These are phyloP conservation scores for Haliclona indistincta DNA, from an alignment of 37 sponge, comb jelly and placozoan genomes.

Conservation along the genomic window DNA sequence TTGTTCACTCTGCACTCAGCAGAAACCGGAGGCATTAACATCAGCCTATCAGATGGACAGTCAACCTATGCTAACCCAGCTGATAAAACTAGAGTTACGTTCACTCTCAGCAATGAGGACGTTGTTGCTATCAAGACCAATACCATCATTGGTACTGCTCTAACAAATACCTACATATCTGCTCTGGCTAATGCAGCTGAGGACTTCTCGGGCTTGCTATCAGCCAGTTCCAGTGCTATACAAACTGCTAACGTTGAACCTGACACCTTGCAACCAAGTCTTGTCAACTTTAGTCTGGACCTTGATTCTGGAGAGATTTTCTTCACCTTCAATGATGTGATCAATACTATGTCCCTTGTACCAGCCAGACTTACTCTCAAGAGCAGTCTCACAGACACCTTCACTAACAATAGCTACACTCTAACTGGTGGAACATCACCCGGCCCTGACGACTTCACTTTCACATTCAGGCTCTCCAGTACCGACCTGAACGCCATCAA, in stretches of 20 bases:
- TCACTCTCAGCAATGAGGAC: slow-evolving; percentile 46
- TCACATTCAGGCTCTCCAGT: slow-evolving; percentile 35
- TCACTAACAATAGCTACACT: slow-evolving; percentile 49
- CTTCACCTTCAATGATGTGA: slow-evolving; percentile 78
- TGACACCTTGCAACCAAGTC: slow-evolving; percentile 55
- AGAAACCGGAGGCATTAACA: neutral
- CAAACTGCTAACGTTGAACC: slow-evolving; percentile 5
- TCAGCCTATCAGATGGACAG: slow-evolving; percentile 22
- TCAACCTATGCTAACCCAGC: slow-evolving; percentile 21
- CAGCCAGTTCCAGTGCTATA: slow-evolving; percentile 28
- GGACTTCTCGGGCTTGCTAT: slow-evolving; percentile 63
- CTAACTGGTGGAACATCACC: slow-evolving; percentile 61
- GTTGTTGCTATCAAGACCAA: slow-evolving; percentile 34
- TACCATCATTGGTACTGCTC: slow-evolving; percentile 43
- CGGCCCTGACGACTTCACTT: slow-evolving; percentile 37
- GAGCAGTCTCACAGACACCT: slow-evolving; percentile 22
- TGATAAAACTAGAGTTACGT: slow-evolving; percentile 44
- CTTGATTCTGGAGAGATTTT: slow-evolving; percentile 58
- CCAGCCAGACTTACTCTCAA: slow-evolving; percentile 58
- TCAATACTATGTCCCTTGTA: slow-evolving; percentile 46
- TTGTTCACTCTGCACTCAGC: slow-evolving; percentile 54
- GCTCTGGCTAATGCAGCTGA: slow-evolving; percentile 31
- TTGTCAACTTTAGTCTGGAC: slow-evolving; percentile 62
- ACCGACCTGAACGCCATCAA: slow-evolving; percentile 76
- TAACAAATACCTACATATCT: slow-evolving; percentile 49